Evolutionary conservation across 2,113 vertebrate species (phyloP).

Genomic region (Gymnobelideus leadbeateri): DNA sequence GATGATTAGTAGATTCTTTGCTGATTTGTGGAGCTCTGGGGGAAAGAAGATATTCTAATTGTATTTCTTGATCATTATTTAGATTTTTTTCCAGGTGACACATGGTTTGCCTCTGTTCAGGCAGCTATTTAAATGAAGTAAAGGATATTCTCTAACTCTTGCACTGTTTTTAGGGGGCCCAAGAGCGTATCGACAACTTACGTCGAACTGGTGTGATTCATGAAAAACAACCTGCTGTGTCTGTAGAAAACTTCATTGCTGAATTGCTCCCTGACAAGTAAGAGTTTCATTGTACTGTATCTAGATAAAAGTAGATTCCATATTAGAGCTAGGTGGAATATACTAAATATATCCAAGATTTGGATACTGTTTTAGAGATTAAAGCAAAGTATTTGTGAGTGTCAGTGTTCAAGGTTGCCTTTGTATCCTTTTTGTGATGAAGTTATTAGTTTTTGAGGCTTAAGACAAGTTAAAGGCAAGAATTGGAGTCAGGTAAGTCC

Average conservation of each 20-base stretch:
- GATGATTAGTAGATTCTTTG: background rate
- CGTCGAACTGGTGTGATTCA: slow-evolving; percentile 92
- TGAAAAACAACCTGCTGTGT: slow-evolving; percentile 95
- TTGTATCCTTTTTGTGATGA: background rate
- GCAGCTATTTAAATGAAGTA: background rate
- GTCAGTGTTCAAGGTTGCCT: background rate
- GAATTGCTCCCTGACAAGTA: slow-evolving; percentile 98
- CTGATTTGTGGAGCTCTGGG: background rate
- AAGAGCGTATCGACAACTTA: slow-evolving; percentile 95
- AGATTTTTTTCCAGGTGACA: background rate
- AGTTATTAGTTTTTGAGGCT: background rate
- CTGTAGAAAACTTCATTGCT: slow-evolving; percentile 96
- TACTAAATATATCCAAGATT: background rate
- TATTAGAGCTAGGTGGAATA: background rate
- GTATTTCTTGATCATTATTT: background rate
- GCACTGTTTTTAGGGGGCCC: slow-evolving; percentile 89
- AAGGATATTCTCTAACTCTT: slow-evolving; percentile 51
- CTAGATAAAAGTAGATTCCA: background rate
- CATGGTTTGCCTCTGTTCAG: background rate
- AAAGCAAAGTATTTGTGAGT: background rate
- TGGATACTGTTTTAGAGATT: background rate
- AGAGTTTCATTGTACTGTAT: slow-evolving; percentile 69
- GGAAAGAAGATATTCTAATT: background rate
- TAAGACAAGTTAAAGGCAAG: background rate
- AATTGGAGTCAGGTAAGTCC: background rate